phyloP scores from a whole-genome alignment of 2,797 vertebrate genomes.

The Tenualosa ilisha region DNA sequence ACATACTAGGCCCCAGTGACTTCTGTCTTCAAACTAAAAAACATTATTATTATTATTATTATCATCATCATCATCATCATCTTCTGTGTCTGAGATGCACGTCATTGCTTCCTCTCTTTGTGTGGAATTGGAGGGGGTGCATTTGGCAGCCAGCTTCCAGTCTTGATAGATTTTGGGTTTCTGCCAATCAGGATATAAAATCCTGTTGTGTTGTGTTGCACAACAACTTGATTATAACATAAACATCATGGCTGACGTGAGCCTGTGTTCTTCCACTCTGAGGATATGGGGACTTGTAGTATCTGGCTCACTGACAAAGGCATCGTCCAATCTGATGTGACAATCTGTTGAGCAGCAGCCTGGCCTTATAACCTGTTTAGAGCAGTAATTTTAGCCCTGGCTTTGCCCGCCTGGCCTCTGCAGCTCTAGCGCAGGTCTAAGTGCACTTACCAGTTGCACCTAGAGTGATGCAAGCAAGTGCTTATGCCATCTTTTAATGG shows the following conservation, averaged over 20 bases:
- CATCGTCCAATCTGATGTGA: background rate
- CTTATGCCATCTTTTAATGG: background rate
- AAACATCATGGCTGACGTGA: background rate
- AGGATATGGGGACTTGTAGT: background rate
- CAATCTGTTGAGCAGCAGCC: background rate
- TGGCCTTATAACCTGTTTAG: background rate
- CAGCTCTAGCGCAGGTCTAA: background rate
- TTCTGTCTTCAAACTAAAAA: too few relatives aligned
- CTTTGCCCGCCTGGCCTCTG: background rate
- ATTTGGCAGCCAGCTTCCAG: background rate
- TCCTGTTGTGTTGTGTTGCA: conserved; percentile 11
- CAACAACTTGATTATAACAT: background rate
- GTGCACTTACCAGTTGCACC: background rate
- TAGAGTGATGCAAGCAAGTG: background rate
- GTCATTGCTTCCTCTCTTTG: background rate
- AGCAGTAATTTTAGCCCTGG: background rate
- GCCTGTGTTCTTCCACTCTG: background rate
- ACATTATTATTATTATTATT: background rate
- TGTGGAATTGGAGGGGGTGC: background rate
- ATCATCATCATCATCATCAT: too few relatives aligned
- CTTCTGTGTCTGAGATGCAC: background rate
- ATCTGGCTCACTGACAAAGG: background rate
- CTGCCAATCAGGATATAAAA: background rate
- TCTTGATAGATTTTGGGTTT: conserved; percentile 1
- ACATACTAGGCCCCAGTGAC: too few relatives aligned